phyloP scores from a whole-genome alignment of 2,888 invertebrate genomes.

The Hartigia nigra region DNA sequence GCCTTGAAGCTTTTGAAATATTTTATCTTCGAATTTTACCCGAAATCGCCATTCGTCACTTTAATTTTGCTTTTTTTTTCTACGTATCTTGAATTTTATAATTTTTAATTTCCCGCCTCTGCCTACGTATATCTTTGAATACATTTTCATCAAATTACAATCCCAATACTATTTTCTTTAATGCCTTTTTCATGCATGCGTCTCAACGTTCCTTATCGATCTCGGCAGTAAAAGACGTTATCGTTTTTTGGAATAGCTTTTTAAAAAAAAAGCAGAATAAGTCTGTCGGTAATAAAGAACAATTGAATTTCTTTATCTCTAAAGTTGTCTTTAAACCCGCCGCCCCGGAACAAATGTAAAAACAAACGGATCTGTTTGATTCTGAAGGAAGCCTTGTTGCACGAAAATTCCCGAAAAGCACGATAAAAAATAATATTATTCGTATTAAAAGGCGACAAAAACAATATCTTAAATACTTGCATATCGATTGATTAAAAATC shows the following conservation, averaged over 20 bases:
- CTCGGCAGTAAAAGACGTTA: neutral
- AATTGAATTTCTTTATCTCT: neutral
- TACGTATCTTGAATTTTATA: no score
- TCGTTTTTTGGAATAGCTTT: neutral
- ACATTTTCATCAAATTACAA: neutral
- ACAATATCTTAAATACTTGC: no score
- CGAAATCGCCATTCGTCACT: neutral
- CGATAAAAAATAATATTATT: neutral
- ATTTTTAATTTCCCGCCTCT: neutral
- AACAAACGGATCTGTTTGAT: neutral
- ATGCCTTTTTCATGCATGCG: neutral
- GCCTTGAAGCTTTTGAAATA: no score
- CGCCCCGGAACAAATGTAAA: neutral
- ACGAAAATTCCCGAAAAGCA: neutral
- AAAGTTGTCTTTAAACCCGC: neutral
- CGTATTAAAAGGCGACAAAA: neutral
- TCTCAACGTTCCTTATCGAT: neutral
- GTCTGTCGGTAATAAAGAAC: neutral
- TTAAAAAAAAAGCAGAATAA: neutral
- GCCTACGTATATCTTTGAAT: neutral
- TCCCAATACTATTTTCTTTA: neutral
- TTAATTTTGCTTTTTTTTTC: neutral
- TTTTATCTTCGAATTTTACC: neutral
- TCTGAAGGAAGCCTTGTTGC: neutral
- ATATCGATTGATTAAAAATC: no score